These are phyloP conservation scores for Diadegma fenestrale DNA, from an alignment of 2,888 invertebrate species.

Conservation along the genomic window DNA sequence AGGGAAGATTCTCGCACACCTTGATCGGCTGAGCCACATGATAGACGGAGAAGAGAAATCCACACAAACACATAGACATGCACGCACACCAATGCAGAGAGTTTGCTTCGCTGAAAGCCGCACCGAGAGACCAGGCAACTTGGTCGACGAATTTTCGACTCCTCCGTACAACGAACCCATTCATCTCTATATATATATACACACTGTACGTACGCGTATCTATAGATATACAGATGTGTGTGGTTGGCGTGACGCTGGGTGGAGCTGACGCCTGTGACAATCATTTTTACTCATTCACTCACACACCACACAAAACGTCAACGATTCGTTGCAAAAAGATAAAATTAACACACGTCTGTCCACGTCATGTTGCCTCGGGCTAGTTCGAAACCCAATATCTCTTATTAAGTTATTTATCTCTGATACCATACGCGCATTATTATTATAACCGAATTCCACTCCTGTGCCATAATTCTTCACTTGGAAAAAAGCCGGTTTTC, in stretches of 20 bases:
- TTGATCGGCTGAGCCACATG: constrained; percentile 32
- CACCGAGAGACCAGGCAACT: constrained; percentile 47
- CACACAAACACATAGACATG: background rate
- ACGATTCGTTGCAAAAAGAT: constrained; percentile 9
- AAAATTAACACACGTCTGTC: background rate
- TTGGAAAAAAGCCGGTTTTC: constrained; percentile 48
- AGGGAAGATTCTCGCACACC: constrained; percentile 33
- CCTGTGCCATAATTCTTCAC: constrained; percentile 23
- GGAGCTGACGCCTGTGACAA: constrained; percentile 48
- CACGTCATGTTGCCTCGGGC: background rate
- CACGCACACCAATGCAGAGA: constrained; percentile 9
- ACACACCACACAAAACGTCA: constrained; percentile 23
- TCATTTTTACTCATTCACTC: constrained; percentile 61
- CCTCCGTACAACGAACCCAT: constrained; percentile 68
- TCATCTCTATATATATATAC: constrained; percentile 60
- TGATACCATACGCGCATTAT: constrained; percentile 26
- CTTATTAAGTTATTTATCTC: constrained; percentile 27
- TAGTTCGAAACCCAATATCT: constrained; percentile 14
- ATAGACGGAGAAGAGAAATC: constrained; percentile 22
- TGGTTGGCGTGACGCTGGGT: constrained; percentile 28
- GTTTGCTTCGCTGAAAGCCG: constrained; percentile 57
- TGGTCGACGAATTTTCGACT: constrained; percentile 65
- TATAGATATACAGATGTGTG: constrained; percentile 30
- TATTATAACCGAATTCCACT: constrained; percentile 9
- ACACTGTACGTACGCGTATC: constrained; percentile 6